A percentile compares a stretch with the other conserved stretches of the same genome.
Evolutionary conservation across 1,140 invertebrate genomes (phyloP).

Genomic region (Drosophila insularis): DNA sequence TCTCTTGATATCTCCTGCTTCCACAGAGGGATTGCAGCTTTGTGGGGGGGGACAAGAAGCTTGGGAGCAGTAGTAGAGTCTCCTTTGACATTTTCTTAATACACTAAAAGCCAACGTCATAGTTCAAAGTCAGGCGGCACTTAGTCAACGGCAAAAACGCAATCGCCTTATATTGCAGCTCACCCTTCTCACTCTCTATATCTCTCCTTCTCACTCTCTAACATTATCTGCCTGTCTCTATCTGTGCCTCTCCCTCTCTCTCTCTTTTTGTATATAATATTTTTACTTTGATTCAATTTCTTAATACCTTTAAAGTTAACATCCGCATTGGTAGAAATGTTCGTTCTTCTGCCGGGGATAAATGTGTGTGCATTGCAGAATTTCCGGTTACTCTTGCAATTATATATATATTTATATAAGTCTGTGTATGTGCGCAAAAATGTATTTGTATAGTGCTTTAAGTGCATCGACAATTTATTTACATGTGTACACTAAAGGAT

Average conservation of each 20-base stretch:
- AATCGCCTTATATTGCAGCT: constrained; percentile 53
- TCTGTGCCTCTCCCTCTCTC: neutral
- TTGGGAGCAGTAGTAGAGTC: constrained; percentile 19
- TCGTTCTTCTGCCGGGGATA: constrained; percentile 6
- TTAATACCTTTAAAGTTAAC: constrained; percentile 80
- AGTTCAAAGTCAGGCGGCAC: constrained; percentile 72
- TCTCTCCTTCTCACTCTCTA: neutral
- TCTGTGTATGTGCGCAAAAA: no score
- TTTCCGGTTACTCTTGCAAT: constrained; percentile 33
- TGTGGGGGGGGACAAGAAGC: neutral
- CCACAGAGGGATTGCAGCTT: neutral
- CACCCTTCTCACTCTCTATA: neutral
- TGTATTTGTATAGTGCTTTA: neutral
- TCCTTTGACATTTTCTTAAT: constrained; percentile 67
- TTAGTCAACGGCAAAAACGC: constrained; percentile 58
- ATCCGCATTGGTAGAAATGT: constrained; percentile 70
- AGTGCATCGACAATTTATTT: neutral
- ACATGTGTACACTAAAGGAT: neutral
- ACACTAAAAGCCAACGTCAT: constrained; percentile 77
- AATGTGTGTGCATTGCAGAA: constrained; percentile 23
- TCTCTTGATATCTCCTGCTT: neutral
- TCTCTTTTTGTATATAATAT: constrained; percentile 59
- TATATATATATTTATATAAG: neutral
- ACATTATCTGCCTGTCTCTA: neutral
- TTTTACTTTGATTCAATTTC: constrained; percentile 79